Evolutionary conservation across 2,797 vertebrate species (phyloP).

Genomic region (Melanotaenia nigrans): DNA sequence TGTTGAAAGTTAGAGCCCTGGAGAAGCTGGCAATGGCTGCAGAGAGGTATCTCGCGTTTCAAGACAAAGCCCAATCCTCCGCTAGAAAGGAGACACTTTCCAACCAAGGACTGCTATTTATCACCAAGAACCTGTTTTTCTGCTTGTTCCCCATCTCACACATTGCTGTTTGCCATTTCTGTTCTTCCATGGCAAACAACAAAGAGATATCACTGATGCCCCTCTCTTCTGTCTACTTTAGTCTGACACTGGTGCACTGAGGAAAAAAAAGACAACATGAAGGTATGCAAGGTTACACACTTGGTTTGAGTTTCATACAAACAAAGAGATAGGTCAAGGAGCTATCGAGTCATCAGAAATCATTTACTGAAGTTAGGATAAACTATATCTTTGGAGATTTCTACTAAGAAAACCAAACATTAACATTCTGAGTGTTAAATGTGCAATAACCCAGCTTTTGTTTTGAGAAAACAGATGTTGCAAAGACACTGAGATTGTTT

Average conservation of each 20-base stretch:
- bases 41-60: slow-evolving; percentile 71
- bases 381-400: slow-evolving; percentile 35
- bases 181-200: slow-evolving; percentile 25
- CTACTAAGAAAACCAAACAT: slow-evolving; percentile 31
- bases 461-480: slow-evolving; percentile 25
- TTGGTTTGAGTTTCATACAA: slow-evolving; percentile 75
- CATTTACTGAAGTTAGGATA: slow-evolving; percentile 32
- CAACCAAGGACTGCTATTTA: slow-evolving; percentile 67
- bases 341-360: slow-evolving; percentile 2
- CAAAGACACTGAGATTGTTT: slow-evolving; percentile 41
- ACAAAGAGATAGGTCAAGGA: slow-evolving; percentile 25
- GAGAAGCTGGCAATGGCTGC: slow-evolving; percentile 71
- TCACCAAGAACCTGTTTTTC: slow-evolving; percentile 76
- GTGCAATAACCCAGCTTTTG: slow-evolving; percentile 43
- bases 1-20: slow-evolving; percentile 59
- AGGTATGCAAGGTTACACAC: slow-evolving; percentile 55
- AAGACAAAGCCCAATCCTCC: slow-evolving; percentile 75
- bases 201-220: slow-evolving; percentile 35
- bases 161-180: slow-evolving; percentile 36
- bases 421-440: slow-evolving; percentile 47
- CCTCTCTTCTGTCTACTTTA: slow-evolving; percentile 15
- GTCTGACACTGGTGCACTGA: slow-evolving; percentile 16
- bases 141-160: slow-evolving; percentile 57
- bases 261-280: slow-evolving; percentile 29
- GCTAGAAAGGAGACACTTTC: slow-evolving; percentile 78